Base-by-base conservation (phyloP, 1,140 invertebrate genomes). In the Drosophila murphyi region DNA sequence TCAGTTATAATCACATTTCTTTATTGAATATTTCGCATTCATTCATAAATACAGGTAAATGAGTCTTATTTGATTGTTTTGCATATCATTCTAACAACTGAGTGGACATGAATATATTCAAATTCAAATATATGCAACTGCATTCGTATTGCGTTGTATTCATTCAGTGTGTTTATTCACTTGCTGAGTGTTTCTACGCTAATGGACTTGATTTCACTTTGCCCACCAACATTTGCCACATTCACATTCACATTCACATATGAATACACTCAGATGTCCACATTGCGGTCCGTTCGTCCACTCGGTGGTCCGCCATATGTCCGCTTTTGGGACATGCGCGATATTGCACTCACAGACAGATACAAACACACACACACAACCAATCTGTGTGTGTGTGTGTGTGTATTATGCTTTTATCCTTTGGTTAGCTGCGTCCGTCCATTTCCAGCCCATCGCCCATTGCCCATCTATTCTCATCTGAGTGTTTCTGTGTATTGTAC, bases 241-340 rank as follows among this genome's bases (percentile, higher is more conserved):
- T 32, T 45, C 39, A 7, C 12, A 31, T 32, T 45, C 39, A 7
- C 6, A 7, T 10, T 55, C 2, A 51, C 12, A 45, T 2, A 20
- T 12, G 31, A 35, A 47, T 7, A 39, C 54, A 60, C 62, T 65
- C 64, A 45, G 55, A 70, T 50, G 62, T 52, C 55, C 64, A 50
- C 52, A 62, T 57, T 43, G 41, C 20, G 54, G 28, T 70, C 60
- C 56, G 34, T 61, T 50, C 82, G 83, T 87, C 85, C 83, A 89
- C 70, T 89, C 69, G 55, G 54, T 57, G 75, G 83, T 88, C 83
- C 83, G 73, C 80, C 62, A 74, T 69, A 79, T 60, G 65, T 70
- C 65, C 57, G 56, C 48, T 56, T 69, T 68, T 57, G 61, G 75
- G 83, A 88, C 83, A 88, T 87, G 83, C 83, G 83, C 83, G 74